Conservation (phyloP, 2,797 vertebrate genomes). For the Pangasius mekongensis region DNA sequence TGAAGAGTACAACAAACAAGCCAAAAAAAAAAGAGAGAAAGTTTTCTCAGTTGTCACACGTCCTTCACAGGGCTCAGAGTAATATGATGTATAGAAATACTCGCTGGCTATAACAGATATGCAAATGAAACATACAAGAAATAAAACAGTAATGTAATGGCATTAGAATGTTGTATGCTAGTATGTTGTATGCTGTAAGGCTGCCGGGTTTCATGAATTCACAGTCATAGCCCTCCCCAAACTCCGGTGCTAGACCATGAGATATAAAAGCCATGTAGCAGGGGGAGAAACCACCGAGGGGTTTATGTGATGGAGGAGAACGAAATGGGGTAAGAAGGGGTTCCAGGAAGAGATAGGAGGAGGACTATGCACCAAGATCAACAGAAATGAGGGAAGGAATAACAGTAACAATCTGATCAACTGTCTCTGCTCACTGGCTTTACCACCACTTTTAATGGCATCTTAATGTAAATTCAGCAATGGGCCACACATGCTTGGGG, state of each 20-base stretch:
- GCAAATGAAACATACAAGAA: not conserved
- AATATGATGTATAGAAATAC: not conserved
- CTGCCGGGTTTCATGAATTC: conserved; percentile 4
- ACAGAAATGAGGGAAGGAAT: conserved; percentile 22
- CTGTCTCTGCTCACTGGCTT: conserved; percentile 41
- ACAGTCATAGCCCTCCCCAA: not conserved
- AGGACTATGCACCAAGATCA: not conserved
- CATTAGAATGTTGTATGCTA: not conserved
- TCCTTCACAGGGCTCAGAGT: conserved; percentile 9
- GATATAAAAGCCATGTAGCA: conserved; percentile 20
- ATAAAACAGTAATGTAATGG: not conserved
- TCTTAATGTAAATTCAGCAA: conserved; percentile 70
- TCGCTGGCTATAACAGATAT: not conserved
- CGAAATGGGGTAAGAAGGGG: conserved; percentile 11
- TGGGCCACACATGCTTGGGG: conserved; percentile 73
- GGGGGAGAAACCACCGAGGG: not conserved
- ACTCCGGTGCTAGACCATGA: not conserved
- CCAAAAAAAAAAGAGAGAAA: conserved; percentile 25
- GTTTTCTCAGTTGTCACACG: conserved; percentile 19
- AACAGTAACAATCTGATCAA: conserved; percentile 39
- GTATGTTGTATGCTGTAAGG: not conserved
- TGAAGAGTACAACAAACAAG: conserved; percentile 55
- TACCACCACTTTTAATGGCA: conserved; percentile 61
- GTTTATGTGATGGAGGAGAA: not conserved
- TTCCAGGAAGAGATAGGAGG: not conserved